These are phyloP conservation scores for Sylvilagus bachmani DNA, from an alignment of 2,113 vertebrate genomes.

Conservation along the genomic window DNA sequence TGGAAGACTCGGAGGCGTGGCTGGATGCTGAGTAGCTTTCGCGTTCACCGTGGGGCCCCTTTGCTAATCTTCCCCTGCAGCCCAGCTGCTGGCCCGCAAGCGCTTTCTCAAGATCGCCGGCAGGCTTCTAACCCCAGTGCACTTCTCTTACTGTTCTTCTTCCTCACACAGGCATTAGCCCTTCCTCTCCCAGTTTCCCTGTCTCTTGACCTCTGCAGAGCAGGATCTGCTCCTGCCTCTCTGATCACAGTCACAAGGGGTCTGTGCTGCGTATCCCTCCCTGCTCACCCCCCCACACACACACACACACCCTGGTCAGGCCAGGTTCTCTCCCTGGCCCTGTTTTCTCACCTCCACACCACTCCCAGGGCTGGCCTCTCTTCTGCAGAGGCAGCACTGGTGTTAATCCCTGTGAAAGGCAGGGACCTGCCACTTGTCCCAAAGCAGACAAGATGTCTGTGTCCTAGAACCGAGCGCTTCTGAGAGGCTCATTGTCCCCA, in stretches of 20 bases:
- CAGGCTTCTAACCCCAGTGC: neutral
- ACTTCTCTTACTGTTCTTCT: neutral
- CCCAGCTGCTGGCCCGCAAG: neutral
- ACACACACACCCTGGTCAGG: too few relatives aligned
- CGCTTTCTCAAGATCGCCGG: neutral
- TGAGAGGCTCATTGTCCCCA: neutral
- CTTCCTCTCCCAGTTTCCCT: neutral
- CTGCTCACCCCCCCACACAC: too few relatives aligned
- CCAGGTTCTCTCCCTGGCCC: neutral
- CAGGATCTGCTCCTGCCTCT: neutral
- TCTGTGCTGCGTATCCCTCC: accelerated
- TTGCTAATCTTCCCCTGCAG: accelerated
- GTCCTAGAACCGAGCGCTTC: neutral
- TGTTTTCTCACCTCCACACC: neutral
- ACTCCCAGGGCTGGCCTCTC: neutral
- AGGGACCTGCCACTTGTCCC: neutral
- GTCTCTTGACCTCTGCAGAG: neutral
- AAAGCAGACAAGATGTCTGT: neutral
- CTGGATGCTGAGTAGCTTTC: neutral
- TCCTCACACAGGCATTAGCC: neutral
- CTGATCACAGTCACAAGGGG: neutral
- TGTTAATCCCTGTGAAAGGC: neutral
- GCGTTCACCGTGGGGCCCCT: neutral
- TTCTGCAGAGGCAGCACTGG: neutral
- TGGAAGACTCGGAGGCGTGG: neutral